Conservation (phyloP, 92 coral and sea anemone genomes). For the Virgularia gustaviana region DNA sequence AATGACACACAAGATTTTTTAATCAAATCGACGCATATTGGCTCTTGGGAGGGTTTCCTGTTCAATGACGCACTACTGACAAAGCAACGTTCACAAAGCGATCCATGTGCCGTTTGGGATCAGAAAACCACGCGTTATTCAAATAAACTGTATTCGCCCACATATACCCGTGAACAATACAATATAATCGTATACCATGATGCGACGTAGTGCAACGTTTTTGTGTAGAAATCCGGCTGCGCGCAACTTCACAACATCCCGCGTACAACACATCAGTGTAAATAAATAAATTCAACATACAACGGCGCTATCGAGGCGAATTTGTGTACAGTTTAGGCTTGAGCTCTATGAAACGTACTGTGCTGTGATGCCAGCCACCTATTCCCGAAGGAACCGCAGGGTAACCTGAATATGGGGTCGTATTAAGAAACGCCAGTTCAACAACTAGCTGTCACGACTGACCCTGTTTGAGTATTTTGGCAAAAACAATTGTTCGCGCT, state of each 20-base stretch:
- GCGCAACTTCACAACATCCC: background rate
- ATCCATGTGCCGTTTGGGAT: too few relatives aligned
- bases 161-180: too few relatives aligned
- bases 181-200: too few relatives aligned
- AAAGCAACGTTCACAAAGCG: slow-evolving; percentile 22
- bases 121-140: too few relatives aligned
- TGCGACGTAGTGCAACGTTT: too few relatives aligned
- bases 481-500: slow-evolving; percentile 20
- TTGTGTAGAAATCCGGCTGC: too few relatives aligned
- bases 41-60: slow-evolving; percentile 26
- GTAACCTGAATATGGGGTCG: slow-evolving; percentile 12
- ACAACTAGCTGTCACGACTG: slow-evolving; percentile 38
- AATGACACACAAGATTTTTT: slow-evolving; percentile 12
- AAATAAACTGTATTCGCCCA: too few relatives aligned
- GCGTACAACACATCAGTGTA: background rate
- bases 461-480: slow-evolving; percentile 15
- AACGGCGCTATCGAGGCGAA: background rate
- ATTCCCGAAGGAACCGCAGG: background rate
- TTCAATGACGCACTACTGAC: too few relatives aligned
- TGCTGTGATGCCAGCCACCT: too few relatives aligned
- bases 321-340: too few relatives aligned
- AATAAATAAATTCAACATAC: background rate
- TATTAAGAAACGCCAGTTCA: slow-evolving; percentile 5
- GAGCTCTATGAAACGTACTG: too few relatives aligned
- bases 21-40: slow-evolving; percentile 26